Evolutionary conservation across 2,797 vertebrate species (phyloP), one percentile per base, ranked within the genome.

Genomic region (Xenops minutus): DNA sequence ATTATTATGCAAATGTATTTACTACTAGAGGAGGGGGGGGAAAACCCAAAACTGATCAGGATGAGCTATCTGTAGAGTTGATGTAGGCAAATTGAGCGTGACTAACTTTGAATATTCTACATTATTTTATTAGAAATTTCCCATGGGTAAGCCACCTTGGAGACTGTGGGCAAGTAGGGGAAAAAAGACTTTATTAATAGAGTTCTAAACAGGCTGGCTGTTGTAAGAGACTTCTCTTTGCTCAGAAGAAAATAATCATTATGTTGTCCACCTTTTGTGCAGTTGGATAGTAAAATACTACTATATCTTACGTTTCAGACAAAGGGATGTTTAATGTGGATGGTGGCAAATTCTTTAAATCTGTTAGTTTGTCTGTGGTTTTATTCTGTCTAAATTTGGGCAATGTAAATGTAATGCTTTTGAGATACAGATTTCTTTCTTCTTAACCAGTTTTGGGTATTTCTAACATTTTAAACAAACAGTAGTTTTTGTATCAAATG

Each of bases 21-120:
- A 12, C 14, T 1, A 5, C 3, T 64, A 15, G 10, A 34, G 7
- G 10, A 34, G 8, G 6, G 15, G 15, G 15, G 3, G 0, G 13
- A 39, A 39, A 29, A 6, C 0, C 6, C 3, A 8, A 2, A 44
- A 27, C 11, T 61, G 5, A 46, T 56, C 13, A 58, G 12, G 16
- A 14, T 77, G 61, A 71, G 2, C 11, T 71, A 0, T n/a, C 34
- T 49, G 12, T 83, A 7, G 9, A 74, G 13, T 17, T 51, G 10
- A 12, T 32, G 3, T 22, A 14, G 29, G 26, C 8, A 58, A 72
- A 68, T 71, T n/a, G 22, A 67, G 9, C 21, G 19, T 67, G 27
- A 34, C 7, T 52, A 12, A 30, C 10, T 72, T 39, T 7, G 20
- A 64, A 32, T 88, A 85, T 66, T 48, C 21, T 24, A 10, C 6